A percentile compares a stretch with the other conserved stretches of the same genome.
Conservation (phyloP, 2,888 invertebrate genomes). For the Epinotia demarniana region DNA sequence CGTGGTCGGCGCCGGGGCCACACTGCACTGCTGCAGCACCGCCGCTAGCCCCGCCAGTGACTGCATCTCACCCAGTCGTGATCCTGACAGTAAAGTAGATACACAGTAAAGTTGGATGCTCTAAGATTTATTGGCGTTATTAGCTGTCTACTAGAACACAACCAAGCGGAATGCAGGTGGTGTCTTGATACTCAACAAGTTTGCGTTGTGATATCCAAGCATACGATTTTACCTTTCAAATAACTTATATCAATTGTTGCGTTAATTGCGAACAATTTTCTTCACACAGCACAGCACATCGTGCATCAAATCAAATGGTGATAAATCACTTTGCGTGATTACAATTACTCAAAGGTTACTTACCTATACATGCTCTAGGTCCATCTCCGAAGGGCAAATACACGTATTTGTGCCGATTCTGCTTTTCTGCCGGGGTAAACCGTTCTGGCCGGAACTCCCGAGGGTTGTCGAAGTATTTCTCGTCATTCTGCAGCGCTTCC, state of each 20-base stretch:
- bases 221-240: too few relatives aligned
- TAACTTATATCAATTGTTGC: too few relatives aligned
- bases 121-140: not conserved
- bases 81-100: slow-evolving; percentile 35
- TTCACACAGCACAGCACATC: too few relatives aligned
- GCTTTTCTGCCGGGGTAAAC: slow-evolving; percentile 50
- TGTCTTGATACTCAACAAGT: not conserved
- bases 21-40: slow-evolving; percentile 40
- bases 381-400: slow-evolving; percentile 50
- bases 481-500: slow-evolving; percentile 46
- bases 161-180: too few relatives aligned
- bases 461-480: slow-evolving; percentile 47
- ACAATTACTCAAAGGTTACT: not conserved
- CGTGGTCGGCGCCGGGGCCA: slow-evolving; percentile 33
- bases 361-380: slow-evolving; percentile 47
- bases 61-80: slow-evolving; percentile 47
- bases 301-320: too few relatives aligned
- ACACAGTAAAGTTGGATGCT: not conserved
- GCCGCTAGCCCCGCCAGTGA: slow-evolving; percentile 47
- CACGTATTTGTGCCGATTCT: slow-evolving; percentile 46
- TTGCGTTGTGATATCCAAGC: not conserved
- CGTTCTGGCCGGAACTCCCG: slow-evolving; percentile 51
- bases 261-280: too few relatives aligned
- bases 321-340: not conserved
- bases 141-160: not conserved